Base-by-base conservation (phyloP, 1,140 invertebrate species). In the Acromyrmex heyeri region DNA sequence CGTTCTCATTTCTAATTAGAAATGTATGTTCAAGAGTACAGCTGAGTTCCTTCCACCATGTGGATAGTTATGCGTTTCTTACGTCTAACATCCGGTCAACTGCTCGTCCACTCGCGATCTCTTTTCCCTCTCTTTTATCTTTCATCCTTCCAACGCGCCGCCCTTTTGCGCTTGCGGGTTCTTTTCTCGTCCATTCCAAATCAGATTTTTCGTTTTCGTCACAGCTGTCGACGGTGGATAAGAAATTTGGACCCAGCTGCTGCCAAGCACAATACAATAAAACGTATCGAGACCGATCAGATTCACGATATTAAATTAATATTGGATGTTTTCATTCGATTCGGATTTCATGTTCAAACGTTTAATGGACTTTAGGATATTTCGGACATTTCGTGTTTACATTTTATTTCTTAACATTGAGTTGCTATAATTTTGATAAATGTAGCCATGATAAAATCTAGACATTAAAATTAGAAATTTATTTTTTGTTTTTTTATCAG, bases 231-330 rank as follows among this genome's bases (percentile, higher is more conserved):
- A 93, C 95, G 76, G 93, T 96, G 93, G 95, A 96, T 91, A 95
- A 96, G 91, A 96, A 96, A 93, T 81, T 7, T 96, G 85, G 96
- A 96, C 91, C 91, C 96, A 96, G 91, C 93, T 96, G 83, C 91
- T 96, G 61, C 67, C 27, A 61, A 59, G 62, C 18, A 30, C 10
- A 48, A 87, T 57, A 14, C 62, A 14, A 72, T 38, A 65, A 87
- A 88, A 64, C 24, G 18, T 79, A 88, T 73, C 24, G 18, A 27
- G 30, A 65, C 14, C n/a, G 61, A 65, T 73, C 7, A 61, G 18
- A 50, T 38, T 82, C 53, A 18, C 8, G 34, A 48, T 44, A 82
- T 48, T 27, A 44, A 5, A 77, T 78, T 50, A 65, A 38, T 55
- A 57, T 7, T 10, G 3, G n/a, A 65, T 14, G 7, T 50, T 77